phyloP scores from a whole-genome alignment of 2,888 invertebrate species.

The Phlogophora meticulosa region DNA sequence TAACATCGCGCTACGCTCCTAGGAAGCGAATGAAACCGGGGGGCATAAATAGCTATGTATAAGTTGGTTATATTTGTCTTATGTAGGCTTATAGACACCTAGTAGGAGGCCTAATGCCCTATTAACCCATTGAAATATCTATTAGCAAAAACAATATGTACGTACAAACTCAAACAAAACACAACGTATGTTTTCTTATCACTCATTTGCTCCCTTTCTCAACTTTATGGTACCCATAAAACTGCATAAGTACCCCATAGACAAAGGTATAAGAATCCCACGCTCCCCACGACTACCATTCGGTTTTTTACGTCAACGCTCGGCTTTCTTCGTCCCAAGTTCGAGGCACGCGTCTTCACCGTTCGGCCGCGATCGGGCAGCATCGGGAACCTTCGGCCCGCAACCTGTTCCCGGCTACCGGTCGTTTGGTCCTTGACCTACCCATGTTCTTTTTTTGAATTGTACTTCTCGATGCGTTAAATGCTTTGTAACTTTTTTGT shows the following conservation, averaged over 20 bases:
- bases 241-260: slow-evolving; percentile 40
- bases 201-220: slow-evolving; percentile 40
- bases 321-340: slow-evolving; percentile 53
- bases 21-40: too few relatives aligned
- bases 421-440: slow-evolving; percentile 73
- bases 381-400: slow-evolving; percentile 47
- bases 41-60: too few relatives aligned
- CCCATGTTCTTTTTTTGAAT: slow-evolving; percentile 60
- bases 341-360: slow-evolving; percentile 59
- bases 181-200: slow-evolving; percentile 37
- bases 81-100: too few relatives aligned
- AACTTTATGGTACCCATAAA: slow-evolving; percentile 43
- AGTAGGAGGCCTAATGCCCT: background rate
- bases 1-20: too few relatives aligned
- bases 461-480: slow-evolving; percentile 58
- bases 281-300: slow-evolving; percentile 37
- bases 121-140: slow-evolving; percentile 24
- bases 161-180: slow-evolving; percentile 27
- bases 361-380: slow-evolving; percentile 46
- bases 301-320: slow-evolving; percentile 51
- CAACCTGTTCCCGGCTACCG: slow-evolving; percentile 72
- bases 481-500: slow-evolving; percentile 54
- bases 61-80: too few relatives aligned
- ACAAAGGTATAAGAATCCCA: slow-evolving; percentile 54
- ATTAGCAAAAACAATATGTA: slow-evolving; percentile 9